Evolutionary conservation across 1,140 invertebrate genomes (phyloP).

Genomic region (Zaprionus davidi): DNA sequence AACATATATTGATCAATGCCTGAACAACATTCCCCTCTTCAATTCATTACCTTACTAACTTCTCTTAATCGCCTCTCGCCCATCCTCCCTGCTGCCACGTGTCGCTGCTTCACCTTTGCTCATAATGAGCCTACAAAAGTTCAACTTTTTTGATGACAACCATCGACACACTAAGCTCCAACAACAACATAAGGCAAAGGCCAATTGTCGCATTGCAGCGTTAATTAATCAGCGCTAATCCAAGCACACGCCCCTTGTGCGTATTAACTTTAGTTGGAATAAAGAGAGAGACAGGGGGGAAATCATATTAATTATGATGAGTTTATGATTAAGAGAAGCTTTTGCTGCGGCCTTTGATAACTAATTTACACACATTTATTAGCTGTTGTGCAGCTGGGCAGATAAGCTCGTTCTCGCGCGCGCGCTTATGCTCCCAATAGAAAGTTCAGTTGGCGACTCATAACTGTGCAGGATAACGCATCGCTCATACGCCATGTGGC

Average conservation of each 20-base stretch:
- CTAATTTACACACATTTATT: conserved; percentile 80
- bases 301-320: conserved; percentile 74
- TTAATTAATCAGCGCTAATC: conserved; percentile 40
- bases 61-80: not conserved
- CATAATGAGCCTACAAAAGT: conserved; percentile 1
- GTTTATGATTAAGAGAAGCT: conserved; percentile 69
- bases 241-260: not conserved
- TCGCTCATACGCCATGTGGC: conserved; percentile 72
- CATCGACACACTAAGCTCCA: conserved; percentile 7
- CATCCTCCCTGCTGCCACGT: not conserved
- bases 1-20: not conserved
- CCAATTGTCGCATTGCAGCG: conserved; percentile 25
- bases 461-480: conserved; percentile 26
- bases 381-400: conserved; percentile 67
- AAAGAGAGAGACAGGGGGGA: conserved; percentile 21
- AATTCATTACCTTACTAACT: too few species aligned
- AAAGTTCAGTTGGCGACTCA: conserved; percentile 37
- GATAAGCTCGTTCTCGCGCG: conserved; percentile 44
- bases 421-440: not conserved
- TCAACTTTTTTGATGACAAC: conserved; percentile 8
- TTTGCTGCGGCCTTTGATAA: conserved; percentile 57
- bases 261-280: conserved; percentile 21
- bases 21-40: too few species aligned
- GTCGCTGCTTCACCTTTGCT: not conserved
- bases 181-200: not conserved